Base-by-base conservation (phyloP, 1,140 invertebrate genomes). In the Magallana gigas region DNA sequence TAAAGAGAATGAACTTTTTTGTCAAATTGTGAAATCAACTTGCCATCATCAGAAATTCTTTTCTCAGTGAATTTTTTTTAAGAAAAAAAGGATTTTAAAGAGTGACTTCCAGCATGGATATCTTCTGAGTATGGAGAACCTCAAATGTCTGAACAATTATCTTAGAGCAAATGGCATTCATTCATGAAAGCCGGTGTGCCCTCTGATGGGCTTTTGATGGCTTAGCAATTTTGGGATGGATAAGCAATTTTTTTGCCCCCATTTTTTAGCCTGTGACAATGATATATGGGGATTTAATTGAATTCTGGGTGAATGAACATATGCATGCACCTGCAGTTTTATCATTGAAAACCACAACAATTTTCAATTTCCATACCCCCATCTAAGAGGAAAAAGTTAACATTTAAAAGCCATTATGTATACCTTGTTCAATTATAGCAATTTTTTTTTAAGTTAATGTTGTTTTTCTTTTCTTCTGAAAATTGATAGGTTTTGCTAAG, bases 271-370 rank as follows among this genome's bases (percentile, higher is more conserved):
- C 23, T 76, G 60, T 62, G 68, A 76, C 68, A 36, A 76, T 36
- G 68, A 76, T 76, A 23, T 76, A 76, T 36, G 68, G 36, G 68
- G 11, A 76, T 76, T 76, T 76, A 76, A 76, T 76, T 76, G 68
- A 76, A 76, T 76, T 76, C 68, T 76, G 68, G 68, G 68, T 76
- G 18, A 76, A 7, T 76, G 18, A 76, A 36, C 68, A 76, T 76
- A 29, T 76, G 68, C 68, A 76, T 11, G 68, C 68, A 76, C 68
- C 68, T 76, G 68, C 68, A 76, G 29, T 76, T 62, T 29, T 29
- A 8, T 29, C 23, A 29, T 29, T 76, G 68, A 76, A 76, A 76
- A 76, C 0, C 18, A 76, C 23, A 36, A 29, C 68, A 76, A 76
- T 76, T 76, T 76, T 76, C 68, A 76, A 76, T 76, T 76, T 76